Percentiles rank a stretch among this genome's conserved stretches.
These are phyloP conservation scores for Agrochola lota DNA, from an alignment of 2,888 invertebrate species.

Conservation along the genomic window DNA sequence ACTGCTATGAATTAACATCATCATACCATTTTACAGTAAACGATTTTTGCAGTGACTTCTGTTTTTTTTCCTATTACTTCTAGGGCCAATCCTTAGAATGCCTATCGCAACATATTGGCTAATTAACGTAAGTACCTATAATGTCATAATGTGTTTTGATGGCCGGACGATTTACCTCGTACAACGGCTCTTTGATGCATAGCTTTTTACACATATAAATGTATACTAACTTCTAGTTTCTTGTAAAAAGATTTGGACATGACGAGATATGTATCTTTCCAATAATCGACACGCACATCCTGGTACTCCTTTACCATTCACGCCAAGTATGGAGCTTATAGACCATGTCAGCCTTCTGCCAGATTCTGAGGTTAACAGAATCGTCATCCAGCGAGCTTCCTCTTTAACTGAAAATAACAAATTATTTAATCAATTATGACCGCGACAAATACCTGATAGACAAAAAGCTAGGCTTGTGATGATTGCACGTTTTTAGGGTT, in stretches of 20 bases:
- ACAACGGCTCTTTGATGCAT: not conserved
- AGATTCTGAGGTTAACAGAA: conserved; percentile 59
- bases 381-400: conserved; percentile 57
- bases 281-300: conserved; percentile 76
- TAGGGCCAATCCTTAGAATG: not conserved
- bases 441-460: not conserved
- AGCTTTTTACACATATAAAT: not conserved
- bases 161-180: not conserved
- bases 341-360: conserved; percentile 72
- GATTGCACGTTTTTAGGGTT: too few relatives aligned
- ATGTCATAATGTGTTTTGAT: not conserved
- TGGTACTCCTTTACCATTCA: conserved; percentile 72
- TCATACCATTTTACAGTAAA: not conserved
- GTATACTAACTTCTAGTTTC: conserved; percentile 54
- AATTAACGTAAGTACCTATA: not conserved
- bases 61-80: too few relatives aligned
- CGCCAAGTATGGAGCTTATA: conserved; percentile 66
- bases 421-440: not conserved
- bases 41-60: not conserved
- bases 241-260: conserved; percentile 43
- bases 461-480: not conserved
- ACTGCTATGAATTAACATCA: not conserved
- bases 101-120: not conserved
- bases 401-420: conserved; percentile 39
- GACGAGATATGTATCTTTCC: conserved; percentile 72